Base-by-base conservation (phyloP, 2,888 invertebrate species). In the Scaptomyza polygonia region DNA sequence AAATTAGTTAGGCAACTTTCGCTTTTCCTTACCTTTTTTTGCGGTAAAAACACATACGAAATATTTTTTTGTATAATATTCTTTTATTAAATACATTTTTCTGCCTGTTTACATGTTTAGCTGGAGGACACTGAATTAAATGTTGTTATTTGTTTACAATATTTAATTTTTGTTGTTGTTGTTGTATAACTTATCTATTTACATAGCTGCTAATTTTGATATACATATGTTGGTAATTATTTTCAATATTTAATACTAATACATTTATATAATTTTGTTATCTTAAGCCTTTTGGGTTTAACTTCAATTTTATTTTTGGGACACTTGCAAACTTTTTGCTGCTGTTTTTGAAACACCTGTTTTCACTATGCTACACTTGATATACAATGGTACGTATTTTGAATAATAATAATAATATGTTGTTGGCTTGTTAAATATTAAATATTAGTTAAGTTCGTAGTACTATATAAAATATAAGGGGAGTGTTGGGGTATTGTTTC, bases 91-190 rank as follows among this genome's bases (percentile, higher is more conserved):
- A 81, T 86, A 84, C 72, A 84, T 64, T 79, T 71, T 67, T 71
- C 52, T 68, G 70, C 66, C 79, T 76, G 70, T 86, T 83, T 82
- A 83, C 72, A 79, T 70, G 59, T 77, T 80, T 87, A 82, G 72
- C 71, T 86, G 84, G 84, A 85, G 87, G 84, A 86, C 84, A 85
- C 69, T 82, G 85, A 85, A 86, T 84, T 86, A 68, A 82, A 86
- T 83, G 77, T 67, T 74, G 75, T 77, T 69, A 68, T 56, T 67
- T 65, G 76, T 77, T 78, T 76, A 79, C 84, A 76, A 61, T 77
- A 57, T 36, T 30, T 45, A 16, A 40, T 63, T 62, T 55, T 58
- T 18, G 21, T 53, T 66, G 39, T 58, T 18, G 21, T 53, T 66
- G 39, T 18, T 30, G 56, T 61, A 57, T 58, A 67, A 61, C 57